Base-by-base conservation (phyloP, 64 coral and sea anemone species). In the Montipora sp. region DNA sequence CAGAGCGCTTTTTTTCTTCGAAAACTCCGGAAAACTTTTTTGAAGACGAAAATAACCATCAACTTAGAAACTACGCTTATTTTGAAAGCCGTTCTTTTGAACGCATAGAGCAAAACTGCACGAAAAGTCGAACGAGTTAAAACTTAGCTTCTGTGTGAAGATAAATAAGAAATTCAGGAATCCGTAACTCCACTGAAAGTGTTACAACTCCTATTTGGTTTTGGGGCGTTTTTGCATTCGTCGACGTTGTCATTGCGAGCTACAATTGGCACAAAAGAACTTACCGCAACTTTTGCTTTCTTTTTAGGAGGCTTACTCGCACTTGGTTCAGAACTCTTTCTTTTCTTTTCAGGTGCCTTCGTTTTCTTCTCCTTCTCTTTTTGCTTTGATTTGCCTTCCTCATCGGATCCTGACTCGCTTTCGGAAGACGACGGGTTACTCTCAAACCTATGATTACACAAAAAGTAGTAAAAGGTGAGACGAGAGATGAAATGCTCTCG, bases 341-440 rank as follows among this genome's bases (percentile, higher is more conserved):
- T 93, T 75, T 98, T 95, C 89, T 95, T 95, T 77, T 93, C 94
- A 21, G 91, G 87, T 51, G 91, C 89, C 19, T 96, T 91, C 77
- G 90, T 94, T 68, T 94, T 94, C 79, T 97, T 94, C 16, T 90
- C 44, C 13, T 96, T 91, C 50, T 94, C 75, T 83, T 88, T 93
- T 19, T 86, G 83, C 7, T 96, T 73, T 0, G 44, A 24, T 86
- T 93, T 89, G 27, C 75, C 70, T 11, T 84, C 91, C 10, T 55
- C 76, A 15, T 85, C 94, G 49, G 95, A 96, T 75, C 45, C 96
- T 22, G 77, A 93, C 58, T 58, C 94, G 36, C 83, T 88, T 3
- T 75, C 92, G 18, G 87, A 95, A 21, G 93, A 83, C 19, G 96
- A 98, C 2, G 93, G 78, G 20, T 98, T 83, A 75, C 96, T 98